phyloP scores from a whole-genome alignment of 2,888 invertebrate species.

The Nephrotoma guestfalica region DNA sequence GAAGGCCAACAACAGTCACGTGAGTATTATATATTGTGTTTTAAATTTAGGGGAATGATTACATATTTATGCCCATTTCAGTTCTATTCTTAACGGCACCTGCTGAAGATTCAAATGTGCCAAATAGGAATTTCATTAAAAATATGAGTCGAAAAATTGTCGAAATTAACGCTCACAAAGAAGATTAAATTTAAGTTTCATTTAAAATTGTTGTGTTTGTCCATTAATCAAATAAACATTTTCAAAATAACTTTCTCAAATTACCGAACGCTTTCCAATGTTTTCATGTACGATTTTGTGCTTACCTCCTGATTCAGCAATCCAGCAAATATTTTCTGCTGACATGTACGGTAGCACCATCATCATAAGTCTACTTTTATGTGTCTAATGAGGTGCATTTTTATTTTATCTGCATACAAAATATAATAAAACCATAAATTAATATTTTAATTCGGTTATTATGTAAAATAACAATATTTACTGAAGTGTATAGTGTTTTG shows the following conservation, averaged over 20 bases:
- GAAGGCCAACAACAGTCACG: not conserved
- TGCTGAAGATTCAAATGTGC: slow-evolving; percentile 10
- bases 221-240: no score
- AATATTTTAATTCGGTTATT: not conserved
- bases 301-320: not conserved
- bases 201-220: no score
- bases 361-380: not conserved
- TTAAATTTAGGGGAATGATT: not conserved
- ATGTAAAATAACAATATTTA: not conserved
- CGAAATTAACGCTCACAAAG: slow-evolving; percentile 25
- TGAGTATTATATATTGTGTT: not conserved
- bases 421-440: not conserved
- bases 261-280: not conserved
- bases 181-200: slow-evolving; percentile 16
- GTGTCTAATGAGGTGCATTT: not conserved
- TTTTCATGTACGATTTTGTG: not conserved
- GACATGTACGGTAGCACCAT: not conserved
- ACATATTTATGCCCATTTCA: not conserved
- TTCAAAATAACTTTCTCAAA: not conserved
- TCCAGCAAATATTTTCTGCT: not conserved
- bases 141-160: slow-evolving; percentile 24
- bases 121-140: slow-evolving; percentile 27
- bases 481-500: not conserved
- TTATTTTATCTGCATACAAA: not conserved
- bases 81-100: slow-evolving; percentile 6